phyloP scores from a whole-genome alignment of 2,113 vertebrate species.

The Pimephales promelas region DNA sequence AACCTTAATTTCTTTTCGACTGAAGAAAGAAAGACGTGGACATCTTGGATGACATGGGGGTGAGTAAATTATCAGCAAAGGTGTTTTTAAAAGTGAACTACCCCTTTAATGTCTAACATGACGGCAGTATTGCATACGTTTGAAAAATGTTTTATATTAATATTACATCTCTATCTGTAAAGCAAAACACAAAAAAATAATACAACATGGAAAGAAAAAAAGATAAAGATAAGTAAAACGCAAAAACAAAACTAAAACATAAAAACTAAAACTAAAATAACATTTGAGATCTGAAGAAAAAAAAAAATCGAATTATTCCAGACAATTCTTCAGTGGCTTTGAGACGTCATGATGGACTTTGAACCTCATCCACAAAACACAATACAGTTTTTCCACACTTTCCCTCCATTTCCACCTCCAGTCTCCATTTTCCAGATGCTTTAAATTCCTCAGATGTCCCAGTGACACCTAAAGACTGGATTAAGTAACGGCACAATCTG shows the following conservation, averaged over 20 bases:
- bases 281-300: not conserved
- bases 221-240: no score
- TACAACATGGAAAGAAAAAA: not conserved
- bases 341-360: not conserved
- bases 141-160: not conserved
- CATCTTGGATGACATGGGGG: no score
- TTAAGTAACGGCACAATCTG: not conserved
- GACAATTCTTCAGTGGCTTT: not conserved
- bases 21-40: no score
- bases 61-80: no score
- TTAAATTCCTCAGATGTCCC: conserved; percentile 20
- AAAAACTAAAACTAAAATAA: not conserved
- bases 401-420: conserved; percentile 17
- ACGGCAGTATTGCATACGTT: not conserved
- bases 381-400: conserved; percentile 18
- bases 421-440: not conserved
- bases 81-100: no score
- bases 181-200: not conserved
- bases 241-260: not conserved
- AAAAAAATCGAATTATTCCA: not conserved
- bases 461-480: conserved; percentile 24
- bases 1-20: no score
- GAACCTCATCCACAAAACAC: conserved; percentile 5
- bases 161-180: not conserved
- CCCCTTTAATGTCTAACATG: not conserved